Conservation (phyloP, 53 echinoderm and acorn worm species). For the Pentamera pediparva region DNA sequence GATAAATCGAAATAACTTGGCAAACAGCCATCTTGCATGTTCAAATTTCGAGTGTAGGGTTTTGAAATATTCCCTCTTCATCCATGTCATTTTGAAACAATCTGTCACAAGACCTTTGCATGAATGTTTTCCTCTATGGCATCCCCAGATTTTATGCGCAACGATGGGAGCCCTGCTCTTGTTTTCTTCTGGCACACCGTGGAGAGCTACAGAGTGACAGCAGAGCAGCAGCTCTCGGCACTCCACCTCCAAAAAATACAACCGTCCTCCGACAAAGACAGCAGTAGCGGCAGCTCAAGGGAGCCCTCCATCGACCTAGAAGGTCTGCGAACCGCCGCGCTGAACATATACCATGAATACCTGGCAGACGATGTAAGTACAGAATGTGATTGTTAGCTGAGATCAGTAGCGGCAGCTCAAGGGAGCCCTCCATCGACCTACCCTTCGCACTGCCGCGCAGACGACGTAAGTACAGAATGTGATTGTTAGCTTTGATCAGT, state of each 20-base stretch:
- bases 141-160: constrained; percentile 85
- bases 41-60: too few relatives aligned
- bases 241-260: constrained; percentile 70
- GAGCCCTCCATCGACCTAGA: constrained; percentile 56
- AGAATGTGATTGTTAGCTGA: too few relatives aligned
- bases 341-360: constrained; percentile 85
- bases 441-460: constrained; percentile 75
- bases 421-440: constrained; percentile 45
- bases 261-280: constrained; percentile 40
- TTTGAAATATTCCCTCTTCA: too few relatives aligned
- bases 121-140: too few relatives aligned
- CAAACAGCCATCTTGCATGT: too few relatives aligned
- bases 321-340: constrained; percentile 76
- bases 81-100: too few relatives aligned
- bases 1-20: too few relatives aligned
- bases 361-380: constrained; percentile 82
- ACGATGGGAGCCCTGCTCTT: constrained; percentile 63
- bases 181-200: constrained; percentile 96
- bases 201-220: constrained; percentile 85
- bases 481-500: too few relatives aligned
- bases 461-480: constrained; percentile 67
- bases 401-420: constrained; percentile 37
- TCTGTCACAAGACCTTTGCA: too few relatives aligned
- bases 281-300: constrained; percentile 38
- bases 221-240: constrained; percentile 89